Evolutionary conservation across 2,113 vertebrate genomes (phyloP), one percentile per base, ranked within the genome.

Genomic region (Pica pica): DNA sequence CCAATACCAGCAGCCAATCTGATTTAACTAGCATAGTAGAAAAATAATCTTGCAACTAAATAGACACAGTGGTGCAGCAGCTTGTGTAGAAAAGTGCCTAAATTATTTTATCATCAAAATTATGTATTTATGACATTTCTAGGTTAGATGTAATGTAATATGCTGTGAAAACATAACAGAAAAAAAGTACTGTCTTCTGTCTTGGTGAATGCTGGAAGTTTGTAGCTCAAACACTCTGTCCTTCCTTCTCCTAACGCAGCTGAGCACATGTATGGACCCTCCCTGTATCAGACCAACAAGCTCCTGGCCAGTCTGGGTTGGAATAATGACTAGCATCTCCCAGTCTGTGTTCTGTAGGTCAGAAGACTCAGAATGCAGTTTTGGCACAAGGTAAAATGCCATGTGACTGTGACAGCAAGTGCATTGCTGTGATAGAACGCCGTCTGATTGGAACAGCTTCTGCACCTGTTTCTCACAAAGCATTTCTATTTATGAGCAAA

Each of bases 311-410:
- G 60, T 10, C 59, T 55, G 60, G 37, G 39, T 12, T 84, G 49
- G 56, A 64, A 67, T n/a, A 75, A 78, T 0, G 2, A 63, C 64
- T 52, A 37, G 63, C 91, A 86, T 75, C 83, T 87, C 93, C 80
- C 80, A 90, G 30, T 39, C 73, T 83, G 27, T 53, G 27, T 86
- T 61, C 35, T 60, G 46, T 42, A 88, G 55, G 79, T 89, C 76
- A 77, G 71, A 83, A 84, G 56, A 89, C 42, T 90, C n/a, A 92
- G 93, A 94, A 89, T 75, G 89, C 83, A 75, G 68, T 81, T 90
- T 91, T 96, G 94, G 91, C 91, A 68, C 76, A 90, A 87, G 56
- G 60, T 94, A 92, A 89, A 94, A 94, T 75, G 83, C 83, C 86
- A 89, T 30, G 15, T 68, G 70, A 93, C 74, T 91, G 56, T 86